Evolutionary conservation across 2,888 invertebrate species (phyloP), one percentile per base, ranked within the genome.

Genomic region (Hyppa rectilinea): DNA sequence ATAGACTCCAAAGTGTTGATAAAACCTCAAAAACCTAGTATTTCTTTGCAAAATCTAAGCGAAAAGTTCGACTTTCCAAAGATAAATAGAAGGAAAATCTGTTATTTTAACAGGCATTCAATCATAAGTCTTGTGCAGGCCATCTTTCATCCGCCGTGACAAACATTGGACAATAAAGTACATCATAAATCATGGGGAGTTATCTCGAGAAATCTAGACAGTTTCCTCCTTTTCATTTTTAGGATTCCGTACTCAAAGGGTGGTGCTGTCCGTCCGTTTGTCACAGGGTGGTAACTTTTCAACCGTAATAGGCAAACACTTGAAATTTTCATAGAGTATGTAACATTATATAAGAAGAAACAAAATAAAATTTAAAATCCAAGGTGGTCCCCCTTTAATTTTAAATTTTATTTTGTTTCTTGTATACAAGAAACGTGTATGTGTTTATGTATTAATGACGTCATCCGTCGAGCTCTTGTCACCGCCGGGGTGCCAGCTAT

Each of bases 121-220:
- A 89, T 89, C 87, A 77, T 75, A 77, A 86, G 73, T 64, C 78
- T 69, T 74, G 58, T 55, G 67, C 38, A 68, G 72, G 78, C 87
- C 79, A 89, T 91, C 80, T 84, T 87, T 90, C 87, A 90, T 89
- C 79, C 81, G 80, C 71, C 79, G 84, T 80, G 88, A 88, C 90
- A 89, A 91, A 90, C 88, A 87, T 85, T 86, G 86, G 87, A 89
- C 90, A 90, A 90, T 90, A 89, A 89, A 83, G 85, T 82, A 83
- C 76, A 80, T 83, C 87, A 90, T 92, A 91, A 90, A 92, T 92
- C 92, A 91, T 83, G 66, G 70, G 82, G 89, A 83, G 86, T 91
- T 89, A 89, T 90, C 87, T 85, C 77, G 75, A 64, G 78, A 82
- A 83, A 85, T 85, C 89, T 84, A 85, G 86, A 87, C 83, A 80